A percentile compares a stretch with the other conserved stretches of the same genome.
These are phyloP conservation scores for Nomada fucata DNA, from an alignment of 2,888 invertebrate genomes.

Conservation along the genomic window DNA sequence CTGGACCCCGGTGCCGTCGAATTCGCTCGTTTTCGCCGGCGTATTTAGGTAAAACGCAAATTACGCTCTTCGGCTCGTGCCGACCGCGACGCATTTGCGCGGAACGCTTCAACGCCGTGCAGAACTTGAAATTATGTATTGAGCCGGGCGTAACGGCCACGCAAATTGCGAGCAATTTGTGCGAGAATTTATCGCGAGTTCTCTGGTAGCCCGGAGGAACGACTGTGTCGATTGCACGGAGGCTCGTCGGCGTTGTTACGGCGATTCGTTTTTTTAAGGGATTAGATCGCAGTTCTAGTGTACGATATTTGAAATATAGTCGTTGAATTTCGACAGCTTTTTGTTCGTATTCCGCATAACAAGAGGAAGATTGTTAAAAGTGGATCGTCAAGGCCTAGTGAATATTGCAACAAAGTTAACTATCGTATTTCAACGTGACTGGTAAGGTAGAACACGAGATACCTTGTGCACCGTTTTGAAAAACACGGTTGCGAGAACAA, in stretches of 20 bases:
- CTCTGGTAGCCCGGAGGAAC: too few species aligned
- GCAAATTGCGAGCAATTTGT: slow-evolving; percentile 48
- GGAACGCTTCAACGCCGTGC: slow-evolving; percentile 18
- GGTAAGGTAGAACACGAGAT: too few species aligned
- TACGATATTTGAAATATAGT: too few species aligned
- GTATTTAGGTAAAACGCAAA: slow-evolving; percentile 55
- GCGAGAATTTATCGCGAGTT: slow-evolving; percentile 28
- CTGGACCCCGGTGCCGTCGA: slow-evolving; percentile 33
- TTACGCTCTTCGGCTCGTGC: slow-evolving; percentile 31
- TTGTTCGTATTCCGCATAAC: too few species aligned
- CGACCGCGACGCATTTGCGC: slow-evolving; percentile 47
- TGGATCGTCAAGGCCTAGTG: too few species aligned
- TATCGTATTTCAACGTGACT: too few species aligned
- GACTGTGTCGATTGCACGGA: background rate
- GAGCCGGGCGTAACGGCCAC: slow-evolving; percentile 10
- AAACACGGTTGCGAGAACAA: too few species aligned
- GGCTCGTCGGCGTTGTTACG: slow-evolving; percentile 6
- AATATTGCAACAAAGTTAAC: too few species aligned
- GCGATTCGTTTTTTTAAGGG: background rate
- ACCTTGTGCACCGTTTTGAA: too few species aligned
- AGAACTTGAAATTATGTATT: slow-evolving; percentile 58
- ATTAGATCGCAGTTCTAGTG: background rate
- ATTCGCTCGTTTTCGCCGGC: slow-evolving; percentile 44
- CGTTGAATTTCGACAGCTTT: too few species aligned
- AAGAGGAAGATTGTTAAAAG: too few species aligned